Percentiles rank a stretch among this genome's conserved stretches.
These are phyloP conservation scores for Agrotis ipsilon DNA, from an alignment of 2,888 invertebrate species.

Conservation along the genomic window DNA sequence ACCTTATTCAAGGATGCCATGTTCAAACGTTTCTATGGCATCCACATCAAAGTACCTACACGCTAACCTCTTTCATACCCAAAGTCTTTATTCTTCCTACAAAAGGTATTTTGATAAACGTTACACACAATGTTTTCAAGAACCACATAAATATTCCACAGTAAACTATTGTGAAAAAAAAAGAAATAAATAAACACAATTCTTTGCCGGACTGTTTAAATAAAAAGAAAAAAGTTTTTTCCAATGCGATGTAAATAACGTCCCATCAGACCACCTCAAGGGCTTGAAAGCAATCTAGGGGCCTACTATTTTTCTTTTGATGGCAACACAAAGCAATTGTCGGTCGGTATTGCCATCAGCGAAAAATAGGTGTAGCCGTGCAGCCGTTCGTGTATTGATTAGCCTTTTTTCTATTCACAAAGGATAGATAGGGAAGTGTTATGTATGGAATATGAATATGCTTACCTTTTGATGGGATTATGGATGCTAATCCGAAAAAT, in stretches of 20 bases:
- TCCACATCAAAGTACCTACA: constrained; percentile 45
- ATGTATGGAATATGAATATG: constrained; percentile 43
- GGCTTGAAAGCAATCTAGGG: constrained; percentile 84
- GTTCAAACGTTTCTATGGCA: constrained; percentile 25
- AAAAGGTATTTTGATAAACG: constrained; percentile 38
- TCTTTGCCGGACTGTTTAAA: constrained; percentile 69
- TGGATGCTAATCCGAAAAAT: not conserved
- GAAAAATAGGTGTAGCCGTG: constrained; percentile 77
- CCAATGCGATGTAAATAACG: constrained; percentile 83
- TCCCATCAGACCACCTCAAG: constrained; percentile 81
- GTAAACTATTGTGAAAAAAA: constrained; percentile 65
- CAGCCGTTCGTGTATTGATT: constrained; percentile 65
- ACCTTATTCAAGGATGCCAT: not conserved
- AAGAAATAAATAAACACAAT: constrained; percentile 71
- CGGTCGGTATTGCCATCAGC: constrained; percentile 81
- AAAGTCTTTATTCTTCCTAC: constrained; percentile 18
- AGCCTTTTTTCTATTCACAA: constrained; percentile 73
- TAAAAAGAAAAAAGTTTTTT: constrained; percentile 75
- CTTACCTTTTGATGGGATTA: constrained; percentile 35
- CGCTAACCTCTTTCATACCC: constrained; percentile 29
- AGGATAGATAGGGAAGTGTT: constrained; percentile 61
- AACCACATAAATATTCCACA: constrained; percentile 53
- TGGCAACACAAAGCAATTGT: constrained; percentile 85
- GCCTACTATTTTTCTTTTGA: constrained; percentile 82
- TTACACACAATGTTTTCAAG: constrained; percentile 29